Conservation (phyloP, 2,888 invertebrate genomes). For the Drosophila helvetica region DNA sequence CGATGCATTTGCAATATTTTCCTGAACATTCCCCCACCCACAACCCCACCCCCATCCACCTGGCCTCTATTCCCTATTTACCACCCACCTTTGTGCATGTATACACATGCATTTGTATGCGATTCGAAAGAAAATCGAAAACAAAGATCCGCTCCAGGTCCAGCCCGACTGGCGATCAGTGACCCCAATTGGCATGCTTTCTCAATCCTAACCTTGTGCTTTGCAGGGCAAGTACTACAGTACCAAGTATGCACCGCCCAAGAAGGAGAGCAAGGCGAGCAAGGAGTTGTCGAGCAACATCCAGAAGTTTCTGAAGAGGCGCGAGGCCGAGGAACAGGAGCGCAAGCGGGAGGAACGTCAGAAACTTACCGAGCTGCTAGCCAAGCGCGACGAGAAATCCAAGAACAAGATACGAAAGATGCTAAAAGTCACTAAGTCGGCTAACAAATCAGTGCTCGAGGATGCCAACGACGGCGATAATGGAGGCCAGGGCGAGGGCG, state of each 20-base stretch:
- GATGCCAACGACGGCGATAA: slow-evolving; percentile 92
- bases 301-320: slow-evolving; percentile 92
- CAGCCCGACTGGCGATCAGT: slow-evolving; percentile 1
- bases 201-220: neutral
- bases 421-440: slow-evolving; percentile 94
- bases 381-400: slow-evolving; percentile 89
- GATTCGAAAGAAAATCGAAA: neutral
- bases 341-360: slow-evolving; percentile 87
- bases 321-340: slow-evolving; percentile 90
- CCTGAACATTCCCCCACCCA: neutral
- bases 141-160: neutral
- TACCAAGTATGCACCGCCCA: slow-evolving; percentile 92
- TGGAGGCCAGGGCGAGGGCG: slow-evolving; percentile 90
- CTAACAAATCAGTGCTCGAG: slow-evolving; percentile 92
- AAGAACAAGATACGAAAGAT: slow-evolving; percentile 90
- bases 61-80: neutral
- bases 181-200: slow-evolving; percentile 18
- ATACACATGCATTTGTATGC: neutral
- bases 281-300: slow-evolving; percentile 90
- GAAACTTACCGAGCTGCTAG: slow-evolving; percentile 87
- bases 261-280: slow-evolving; percentile 88
- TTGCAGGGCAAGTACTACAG: slow-evolving; percentile 87
- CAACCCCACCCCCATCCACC: neutral
- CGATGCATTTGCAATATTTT: neutral
- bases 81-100: neutral